Conservation (phyloP, 2,797 vertebrate genomes). For the Momotus momota region DNA sequence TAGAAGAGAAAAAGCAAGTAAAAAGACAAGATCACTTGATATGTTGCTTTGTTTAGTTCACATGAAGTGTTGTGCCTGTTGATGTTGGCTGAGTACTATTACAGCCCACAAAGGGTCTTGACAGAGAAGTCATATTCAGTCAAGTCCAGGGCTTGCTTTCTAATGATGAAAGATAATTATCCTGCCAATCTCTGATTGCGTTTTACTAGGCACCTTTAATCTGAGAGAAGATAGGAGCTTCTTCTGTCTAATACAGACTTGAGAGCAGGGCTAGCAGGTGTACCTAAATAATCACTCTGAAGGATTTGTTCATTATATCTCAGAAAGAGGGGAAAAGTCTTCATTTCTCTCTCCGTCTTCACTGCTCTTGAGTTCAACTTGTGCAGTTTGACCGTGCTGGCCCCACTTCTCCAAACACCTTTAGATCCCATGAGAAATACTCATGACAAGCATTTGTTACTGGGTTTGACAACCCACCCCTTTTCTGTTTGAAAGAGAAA, state of each 20-base stretch:
- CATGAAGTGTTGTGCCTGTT: not conserved
- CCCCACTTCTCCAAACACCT: not conserved
- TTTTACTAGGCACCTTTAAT: conserved; percentile 23
- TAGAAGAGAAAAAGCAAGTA: conserved; percentile 59
- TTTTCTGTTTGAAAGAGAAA: not conserved
- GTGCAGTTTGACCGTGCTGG: not conserved
- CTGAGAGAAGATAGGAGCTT: not conserved
- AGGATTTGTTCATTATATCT: conserved; percentile 26
- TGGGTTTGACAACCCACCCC: not conserved
- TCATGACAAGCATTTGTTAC: conserved; percentile 23
- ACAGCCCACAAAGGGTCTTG: conserved; percentile 1
- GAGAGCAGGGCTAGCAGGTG: not conserved
- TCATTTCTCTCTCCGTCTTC: not conserved
- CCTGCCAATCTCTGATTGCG: not conserved
- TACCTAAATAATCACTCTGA: conserved; percentile 23
- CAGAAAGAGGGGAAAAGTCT: conserved; percentile 10
- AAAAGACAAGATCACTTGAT: conserved; percentile 10
- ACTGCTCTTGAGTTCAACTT: not conserved
- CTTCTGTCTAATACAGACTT: not conserved
- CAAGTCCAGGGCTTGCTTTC: not conserved
- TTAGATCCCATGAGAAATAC: not conserved
- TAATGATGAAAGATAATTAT: conserved; percentile 51
- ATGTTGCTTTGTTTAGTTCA: conserved; percentile 35
- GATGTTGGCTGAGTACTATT: not conserved
- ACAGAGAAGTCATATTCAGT: not conserved